Base-by-base conservation (phyloP, 2,888 invertebrate genomes). In the Leucozona laternaria region DNA sequence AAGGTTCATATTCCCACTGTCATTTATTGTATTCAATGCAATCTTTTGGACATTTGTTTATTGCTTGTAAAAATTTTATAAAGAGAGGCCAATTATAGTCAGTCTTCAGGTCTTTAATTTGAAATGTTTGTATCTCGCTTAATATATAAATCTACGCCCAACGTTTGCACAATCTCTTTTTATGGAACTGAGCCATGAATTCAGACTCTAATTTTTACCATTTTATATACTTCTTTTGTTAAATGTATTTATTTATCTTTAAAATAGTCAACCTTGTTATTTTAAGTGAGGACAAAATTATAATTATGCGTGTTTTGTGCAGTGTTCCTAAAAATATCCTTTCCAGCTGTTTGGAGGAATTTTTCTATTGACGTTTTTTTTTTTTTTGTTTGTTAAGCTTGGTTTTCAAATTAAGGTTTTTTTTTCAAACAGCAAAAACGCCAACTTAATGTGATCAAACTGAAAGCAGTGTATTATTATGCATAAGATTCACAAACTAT, bases 31-130 rank as follows among this genome's bases (percentile, higher is more conserved):
- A 79, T 97, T 97, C 92, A 97, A 97, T 90, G 93, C 95, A 62
- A 93, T 96, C 76, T 96, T 96, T 90, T 96, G 96, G 96, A 95
- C 96, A 64, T 96, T 96, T 89, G 96, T 96, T 64, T 96, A 95
- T 90, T 94, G 94, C 89, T 90, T 93, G 22, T 93, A 90, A 68
- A 37, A 66, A 50, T 13, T 5, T 37, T 53, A 2, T 0, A 17
- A 34, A 68, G 22, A 68, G 22, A 22, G 37, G n/a, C 10, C 10
- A 25, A n/a, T n/a, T 22, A 8, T 2, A 50, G 45, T 17, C 45
- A 28, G 62, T 7, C 48, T 20, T 48, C 31, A 68, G 48, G 48
- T 66, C 15, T 15, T 48, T 17, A 17, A 37, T 25, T 37, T 25
- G 4, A 53, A 53, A 25, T 25, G 1, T 15, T 25, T 53, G 15